Evolutionary conservation across 2,888 invertebrate species (phyloP).

Genomic region (Eulithis testata): DNA sequence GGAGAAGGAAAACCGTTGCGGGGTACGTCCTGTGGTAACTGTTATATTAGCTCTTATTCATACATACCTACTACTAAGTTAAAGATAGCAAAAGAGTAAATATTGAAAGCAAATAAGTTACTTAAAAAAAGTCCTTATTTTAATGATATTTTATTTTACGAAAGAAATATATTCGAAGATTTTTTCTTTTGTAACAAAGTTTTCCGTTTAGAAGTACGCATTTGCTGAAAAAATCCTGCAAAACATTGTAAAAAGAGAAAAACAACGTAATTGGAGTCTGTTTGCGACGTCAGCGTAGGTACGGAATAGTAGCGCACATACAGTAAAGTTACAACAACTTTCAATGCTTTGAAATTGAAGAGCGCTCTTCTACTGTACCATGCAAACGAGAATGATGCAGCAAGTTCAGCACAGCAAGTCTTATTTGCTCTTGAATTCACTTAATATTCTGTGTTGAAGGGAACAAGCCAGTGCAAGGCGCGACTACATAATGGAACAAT

Average conservation of each 20-base stretch:
- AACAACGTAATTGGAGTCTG: slow-evolving; percentile 26
- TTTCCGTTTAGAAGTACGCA: slow-evolving; percentile 9
- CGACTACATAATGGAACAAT: not conserved
- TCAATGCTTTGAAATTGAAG: not conserved
- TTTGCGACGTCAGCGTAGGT: slow-evolving; percentile 17
- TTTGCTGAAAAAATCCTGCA: slow-evolving; percentile 14
- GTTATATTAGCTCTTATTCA: too few species aligned
- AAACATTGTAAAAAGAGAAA: slow-evolving; percentile 19
- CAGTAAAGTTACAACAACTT: slow-evolving; percentile 6
- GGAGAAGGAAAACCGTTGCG: not conserved
- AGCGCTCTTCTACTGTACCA: not conserved
- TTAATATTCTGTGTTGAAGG: not conserved
- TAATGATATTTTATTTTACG: not conserved
- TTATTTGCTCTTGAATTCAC: not conserved
- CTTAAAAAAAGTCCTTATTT: too few species aligned
- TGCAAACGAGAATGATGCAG: not conserved
- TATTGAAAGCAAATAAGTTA: too few species aligned
- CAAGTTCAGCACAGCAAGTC: not conserved
- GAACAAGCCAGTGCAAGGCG: not conserved
- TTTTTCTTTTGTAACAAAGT: slow-evolving; percentile 8
- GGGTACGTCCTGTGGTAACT: not conserved
- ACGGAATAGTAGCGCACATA: not conserved
- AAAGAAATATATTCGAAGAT: slow-evolving; percentile 3
- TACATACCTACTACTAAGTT: too few species aligned
- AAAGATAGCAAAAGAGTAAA: too few species aligned